Conservation (phyloP, 1,140 invertebrate species). For the Euura lappo region DNA sequence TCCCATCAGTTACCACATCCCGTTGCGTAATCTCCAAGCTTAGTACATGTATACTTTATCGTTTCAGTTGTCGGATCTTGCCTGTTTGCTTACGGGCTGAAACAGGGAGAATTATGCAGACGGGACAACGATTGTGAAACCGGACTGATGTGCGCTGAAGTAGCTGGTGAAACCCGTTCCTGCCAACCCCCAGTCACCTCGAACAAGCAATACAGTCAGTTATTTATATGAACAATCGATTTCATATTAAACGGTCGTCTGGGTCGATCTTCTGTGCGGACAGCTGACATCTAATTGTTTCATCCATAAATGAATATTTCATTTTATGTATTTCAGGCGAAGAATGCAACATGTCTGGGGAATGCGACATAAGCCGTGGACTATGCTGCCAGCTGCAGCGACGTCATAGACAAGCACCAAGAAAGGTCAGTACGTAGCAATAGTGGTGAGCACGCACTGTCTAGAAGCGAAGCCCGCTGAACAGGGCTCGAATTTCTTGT, state of each 20-base stretch:
- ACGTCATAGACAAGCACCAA: constrained; percentile 80
- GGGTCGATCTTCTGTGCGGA: no score
- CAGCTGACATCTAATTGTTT: no score
- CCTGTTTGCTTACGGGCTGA: constrained; percentile 73
- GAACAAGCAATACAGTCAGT: constrained; percentile 79
- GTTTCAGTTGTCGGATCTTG: constrained; percentile 71
- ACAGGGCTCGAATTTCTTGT: no score
- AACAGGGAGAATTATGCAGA: constrained; percentile 76
- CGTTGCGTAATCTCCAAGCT: no score
- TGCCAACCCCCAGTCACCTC: constrained; percentile 78
- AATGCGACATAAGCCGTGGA: constrained; percentile 84
- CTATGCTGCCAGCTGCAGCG: constrained; percentile 88
- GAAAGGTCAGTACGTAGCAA: constrained; percentile 68
- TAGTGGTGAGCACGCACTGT: no score
- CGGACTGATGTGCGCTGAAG: constrained; percentile 72
- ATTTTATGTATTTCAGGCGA: constrained; percentile 65
- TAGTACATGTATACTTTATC: no score
- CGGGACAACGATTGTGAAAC: constrained; percentile 77
- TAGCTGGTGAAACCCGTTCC: constrained; percentile 70
- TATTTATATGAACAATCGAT: not conserved
- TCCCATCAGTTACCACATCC: no score
- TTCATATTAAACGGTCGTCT: no score
- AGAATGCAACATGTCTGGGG: constrained; percentile 81
- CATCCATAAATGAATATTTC: not conserved
- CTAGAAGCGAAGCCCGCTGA: no score